These are phyloP conservation scores for Tragopan temminckii DNA, from an alignment of 2,797 vertebrate species.

Conservation along the genomic window DNA sequence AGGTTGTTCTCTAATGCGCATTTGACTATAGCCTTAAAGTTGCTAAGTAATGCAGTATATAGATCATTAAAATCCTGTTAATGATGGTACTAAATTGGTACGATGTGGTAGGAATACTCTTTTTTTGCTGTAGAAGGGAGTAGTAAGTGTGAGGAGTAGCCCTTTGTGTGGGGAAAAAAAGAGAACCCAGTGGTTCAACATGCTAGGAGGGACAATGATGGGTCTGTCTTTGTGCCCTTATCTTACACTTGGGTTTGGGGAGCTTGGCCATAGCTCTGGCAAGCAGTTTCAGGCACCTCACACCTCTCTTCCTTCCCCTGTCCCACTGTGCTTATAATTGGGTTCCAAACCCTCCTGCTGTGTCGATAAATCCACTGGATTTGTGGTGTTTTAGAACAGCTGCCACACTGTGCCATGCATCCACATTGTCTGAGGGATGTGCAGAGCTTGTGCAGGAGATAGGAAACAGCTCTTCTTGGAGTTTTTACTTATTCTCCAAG, in stretches of 20 bases:
- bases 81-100: background rate
- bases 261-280: background rate
- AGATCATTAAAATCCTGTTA: background rate
- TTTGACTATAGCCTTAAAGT: background rate
- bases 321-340: background rate
- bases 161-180: rapidly evolving
- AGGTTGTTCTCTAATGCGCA: background rate
- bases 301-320: background rate
- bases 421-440: background rate
- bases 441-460: background rate
- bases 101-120: background rate
- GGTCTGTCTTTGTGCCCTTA: background rate
- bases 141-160: background rate
- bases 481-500: background rate
- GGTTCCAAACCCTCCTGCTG: background rate
- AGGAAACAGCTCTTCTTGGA: background rate
- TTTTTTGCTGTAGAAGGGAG: background rate
- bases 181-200: too few relatives aligned
- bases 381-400: rapidly evolving
- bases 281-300: background rate
- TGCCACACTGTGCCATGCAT: rapidly evolving
- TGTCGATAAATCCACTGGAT: background rate
- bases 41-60: background rate
- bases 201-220: rapidly evolving
- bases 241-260: background rate